Evolutionary conservation across 2,888 invertebrate species (phyloP).

Genomic region (Chalcosyrphus nemorum): DNA sequence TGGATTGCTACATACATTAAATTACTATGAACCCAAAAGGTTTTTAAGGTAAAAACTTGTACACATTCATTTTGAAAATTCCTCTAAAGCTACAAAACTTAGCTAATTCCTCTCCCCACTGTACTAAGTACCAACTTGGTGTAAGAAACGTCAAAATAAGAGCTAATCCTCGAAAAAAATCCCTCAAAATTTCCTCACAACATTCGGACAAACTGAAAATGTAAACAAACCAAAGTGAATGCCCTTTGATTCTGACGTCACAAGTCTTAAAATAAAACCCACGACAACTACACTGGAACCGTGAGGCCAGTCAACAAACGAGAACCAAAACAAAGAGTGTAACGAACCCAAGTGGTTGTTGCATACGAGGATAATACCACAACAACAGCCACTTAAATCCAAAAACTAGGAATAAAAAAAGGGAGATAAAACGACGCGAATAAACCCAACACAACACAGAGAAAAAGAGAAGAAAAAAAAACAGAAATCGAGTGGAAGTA

Average conservation of each 20-base stretch:
- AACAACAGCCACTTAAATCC: constrained; percentile 52
- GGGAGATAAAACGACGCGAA: neutral
- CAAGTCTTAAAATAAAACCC: neutral
- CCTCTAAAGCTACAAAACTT: no score
- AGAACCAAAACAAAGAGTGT: constrained; percentile 71
- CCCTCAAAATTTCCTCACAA: neutral
- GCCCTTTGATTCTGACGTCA: constrained; percentile 66
- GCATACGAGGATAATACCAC: constrained; percentile 44
- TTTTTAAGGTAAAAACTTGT: no score
- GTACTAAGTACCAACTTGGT: no score
- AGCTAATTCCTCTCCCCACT: no score
- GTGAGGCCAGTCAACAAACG: constrained; percentile 35
- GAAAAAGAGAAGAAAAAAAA: neutral
- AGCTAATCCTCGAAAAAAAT: no score
- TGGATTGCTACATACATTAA: no score
- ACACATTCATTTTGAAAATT: no score
- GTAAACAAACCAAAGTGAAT: constrained; percentile 67
- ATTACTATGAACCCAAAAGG: no score
- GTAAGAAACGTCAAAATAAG: no score
- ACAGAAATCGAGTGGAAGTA: constrained; percentile 31
- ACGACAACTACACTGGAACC: neutral
- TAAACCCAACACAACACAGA: constrained; percentile 8
- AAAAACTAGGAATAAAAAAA: neutral
- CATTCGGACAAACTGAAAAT: neutral
- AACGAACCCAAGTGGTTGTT: constrained; percentile 59